phyloP scores from a whole-genome alignment of 2,888 invertebrate species.

The Dolichopus griseipennis region DNA sequence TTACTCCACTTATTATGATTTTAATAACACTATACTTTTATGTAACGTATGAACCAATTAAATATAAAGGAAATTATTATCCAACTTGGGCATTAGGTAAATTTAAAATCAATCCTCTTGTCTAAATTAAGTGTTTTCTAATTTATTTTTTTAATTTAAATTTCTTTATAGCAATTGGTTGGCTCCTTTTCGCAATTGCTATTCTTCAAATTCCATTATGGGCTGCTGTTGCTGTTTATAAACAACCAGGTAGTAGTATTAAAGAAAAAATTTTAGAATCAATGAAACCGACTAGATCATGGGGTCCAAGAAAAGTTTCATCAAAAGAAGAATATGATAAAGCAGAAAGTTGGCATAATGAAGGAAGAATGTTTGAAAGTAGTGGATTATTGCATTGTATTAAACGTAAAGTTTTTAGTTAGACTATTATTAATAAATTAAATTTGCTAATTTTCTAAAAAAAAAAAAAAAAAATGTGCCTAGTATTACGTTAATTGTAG shows the following conservation, averaged over 20 bases:
- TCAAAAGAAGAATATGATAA: conserved; percentile 48
- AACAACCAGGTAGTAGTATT: conserved; percentile 33
- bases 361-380: conserved; percentile 25
- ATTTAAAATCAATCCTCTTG: conserved; percentile 21
- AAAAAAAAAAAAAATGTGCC: too few relatives aligned
- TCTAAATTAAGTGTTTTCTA: not conserved
- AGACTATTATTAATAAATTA: not conserved
- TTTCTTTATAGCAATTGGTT: conserved; percentile 40
- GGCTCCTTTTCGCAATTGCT: conserved; percentile 46
- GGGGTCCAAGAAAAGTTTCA: conserved; percentile 51
- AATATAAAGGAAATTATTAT: conserved; percentile 52
- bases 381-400: conserved; percentile 30
- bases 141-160: conserved; percentile 6
- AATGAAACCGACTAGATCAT: conserved; percentile 46
- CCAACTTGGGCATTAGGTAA: conserved; percentile 56
- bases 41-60: conserved; percentile 50
- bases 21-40: conserved; percentile 64
- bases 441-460: too few relatives aligned
- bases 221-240: conserved; percentile 35
- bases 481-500: too few relatives aligned
- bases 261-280: conserved; percentile 40
- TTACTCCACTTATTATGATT: conserved; percentile 63
- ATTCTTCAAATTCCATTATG: conserved; percentile 46
- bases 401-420: conserved; percentile 36
- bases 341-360: conserved; percentile 33